Conservation (phyloP, 2,797 vertebrate genomes). For the Cuniculus paca region DNA sequence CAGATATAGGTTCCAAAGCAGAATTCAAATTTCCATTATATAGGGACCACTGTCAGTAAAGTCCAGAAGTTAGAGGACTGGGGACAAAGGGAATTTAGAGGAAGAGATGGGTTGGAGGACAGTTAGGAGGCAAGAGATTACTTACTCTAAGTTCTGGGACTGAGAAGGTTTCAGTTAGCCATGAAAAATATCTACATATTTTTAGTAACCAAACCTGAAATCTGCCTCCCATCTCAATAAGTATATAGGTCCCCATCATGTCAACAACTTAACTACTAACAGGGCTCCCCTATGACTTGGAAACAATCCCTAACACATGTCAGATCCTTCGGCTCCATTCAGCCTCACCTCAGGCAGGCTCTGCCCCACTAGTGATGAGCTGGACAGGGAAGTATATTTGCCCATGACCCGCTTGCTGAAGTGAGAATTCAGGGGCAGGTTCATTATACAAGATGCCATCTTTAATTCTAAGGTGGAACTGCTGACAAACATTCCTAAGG, state of each 20-base stretch:
- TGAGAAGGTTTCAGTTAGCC: conserved; percentile 16
- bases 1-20: background rate
- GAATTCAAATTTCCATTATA: background rate
- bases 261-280: conserved; percentile 25
- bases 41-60: background rate
- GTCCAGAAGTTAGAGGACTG: background rate
- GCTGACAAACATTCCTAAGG: background rate
- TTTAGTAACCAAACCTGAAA: background rate
- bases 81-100: background rate
- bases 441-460: background rate
- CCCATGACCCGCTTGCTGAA: background rate
- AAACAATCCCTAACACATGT: conserved; percentile 52
- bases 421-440: background rate
- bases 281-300: background rate
- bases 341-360: conserved; percentile 55
- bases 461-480: background rate
- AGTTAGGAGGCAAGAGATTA: background rate
- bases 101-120: background rate
- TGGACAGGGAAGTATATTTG: conserved; percentile 55
- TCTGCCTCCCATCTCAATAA: conserved; percentile 20
- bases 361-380: conserved; percentile 50
- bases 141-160: background rate
- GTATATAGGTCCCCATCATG: background rate
- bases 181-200: background rate
- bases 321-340: conserved; percentile 59